A percentile compares a stretch with the other conserved stretches of the same genome.
phyloP scores from a whole-genome alignment of 64 coral and sea anemone genomes.

The Pachyseris speciosa region DNA sequence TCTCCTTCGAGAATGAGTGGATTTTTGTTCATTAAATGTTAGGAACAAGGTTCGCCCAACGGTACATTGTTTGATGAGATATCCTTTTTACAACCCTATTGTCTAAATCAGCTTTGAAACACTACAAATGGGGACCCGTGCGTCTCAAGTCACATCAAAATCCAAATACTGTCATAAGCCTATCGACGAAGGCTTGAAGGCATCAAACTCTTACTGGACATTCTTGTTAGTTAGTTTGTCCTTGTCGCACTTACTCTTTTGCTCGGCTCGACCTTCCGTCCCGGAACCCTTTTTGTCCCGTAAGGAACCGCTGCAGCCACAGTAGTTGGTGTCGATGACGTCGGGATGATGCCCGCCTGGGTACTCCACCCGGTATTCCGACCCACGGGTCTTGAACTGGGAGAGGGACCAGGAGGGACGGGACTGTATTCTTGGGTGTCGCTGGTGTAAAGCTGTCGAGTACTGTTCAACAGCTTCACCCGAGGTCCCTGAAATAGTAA shows the following conservation, averaged over 20 bases:
- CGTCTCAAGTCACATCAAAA: too few relatives aligned
- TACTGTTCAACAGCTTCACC: slow-evolving; percentile 65
- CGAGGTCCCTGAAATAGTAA: slow-evolving; percentile 64
- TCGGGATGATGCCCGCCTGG: slow-evolving; percentile 28
- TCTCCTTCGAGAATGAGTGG: too few relatives aligned
- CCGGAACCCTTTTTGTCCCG: slow-evolving; percentile 56
- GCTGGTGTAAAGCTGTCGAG: slow-evolving; percentile 48
- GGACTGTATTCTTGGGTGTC: slow-evolving; percentile 50
- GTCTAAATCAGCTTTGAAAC: too few relatives aligned
- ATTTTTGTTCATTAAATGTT: too few relatives aligned
- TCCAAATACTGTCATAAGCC: too few relatives aligned
- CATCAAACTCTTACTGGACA: too few relatives aligned
- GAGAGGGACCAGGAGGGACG: slow-evolving; percentile 12
- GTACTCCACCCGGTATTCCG: slow-evolving; percentile 54
- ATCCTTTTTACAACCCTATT: too few relatives aligned
- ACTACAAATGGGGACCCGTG: too few relatives aligned
- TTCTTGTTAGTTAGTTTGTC: too few relatives aligned
- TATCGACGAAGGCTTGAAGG: too few relatives aligned
- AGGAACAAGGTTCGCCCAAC: too few relatives aligned
- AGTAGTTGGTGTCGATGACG: slow-evolving; percentile 35
- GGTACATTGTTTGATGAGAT: too few relatives aligned
- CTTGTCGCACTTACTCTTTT: slow-evolving; percentile 18
- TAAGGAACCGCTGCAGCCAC: slow-evolving; percentile 38
- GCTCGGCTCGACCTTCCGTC: slow-evolving; percentile 58
- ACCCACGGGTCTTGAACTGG: slow-evolving; percentile 38